Conservation (phyloP, 2,797 vertebrate genomes). For the Fistularia tabacaria region DNA sequence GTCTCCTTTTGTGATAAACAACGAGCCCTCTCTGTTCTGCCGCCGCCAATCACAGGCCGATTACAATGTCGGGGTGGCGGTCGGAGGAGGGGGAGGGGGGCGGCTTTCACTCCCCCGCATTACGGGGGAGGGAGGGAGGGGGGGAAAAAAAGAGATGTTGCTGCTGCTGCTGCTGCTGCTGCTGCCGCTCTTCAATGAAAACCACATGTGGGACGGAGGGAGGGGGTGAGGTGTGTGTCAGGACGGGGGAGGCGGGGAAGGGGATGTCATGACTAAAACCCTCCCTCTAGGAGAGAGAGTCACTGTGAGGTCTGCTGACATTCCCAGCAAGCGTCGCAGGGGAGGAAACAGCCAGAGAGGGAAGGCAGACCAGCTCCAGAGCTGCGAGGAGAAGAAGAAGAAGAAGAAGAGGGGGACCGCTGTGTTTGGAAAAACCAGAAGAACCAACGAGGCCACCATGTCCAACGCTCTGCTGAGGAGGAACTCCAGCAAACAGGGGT, state of each 20-base stretch:
- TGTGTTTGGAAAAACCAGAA: constrained; percentile 8
- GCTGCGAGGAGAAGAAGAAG: not conserved
- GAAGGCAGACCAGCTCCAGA: constrained; percentile 2
- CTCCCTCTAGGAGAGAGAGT: constrained; percentile 39
- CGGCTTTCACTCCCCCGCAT: constrained; percentile 62
- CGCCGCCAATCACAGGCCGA: not conserved
- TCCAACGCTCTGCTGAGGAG: constrained; percentile 79
- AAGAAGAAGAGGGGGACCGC: constrained; percentile 17
- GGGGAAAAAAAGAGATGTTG: constrained; percentile 50
- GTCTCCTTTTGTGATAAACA: no score
- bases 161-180: constrained; percentile 41
- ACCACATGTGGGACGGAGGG: constrained; percentile 77
- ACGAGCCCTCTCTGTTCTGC: no score
- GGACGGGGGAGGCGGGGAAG: constrained; percentile 53
- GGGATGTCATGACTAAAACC: constrained; percentile 59
- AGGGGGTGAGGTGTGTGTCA: constrained; percentile 28
- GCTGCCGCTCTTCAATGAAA: constrained; percentile 69
- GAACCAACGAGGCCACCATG: constrained; percentile 58
- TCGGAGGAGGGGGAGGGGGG: constrained; percentile 32
- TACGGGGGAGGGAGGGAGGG: constrained; percentile 48
- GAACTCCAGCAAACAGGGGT: constrained; percentile 82
- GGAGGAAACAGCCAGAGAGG: constrained; percentile 41
- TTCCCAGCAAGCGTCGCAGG: constrained; percentile 73
- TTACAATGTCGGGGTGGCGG: constrained; percentile 34
- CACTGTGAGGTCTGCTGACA: constrained; percentile 65